These are phyloP conservation scores for Cheilosia soror DNA, from an alignment of 2,888 invertebrate species.

Conservation along the genomic window DNA sequence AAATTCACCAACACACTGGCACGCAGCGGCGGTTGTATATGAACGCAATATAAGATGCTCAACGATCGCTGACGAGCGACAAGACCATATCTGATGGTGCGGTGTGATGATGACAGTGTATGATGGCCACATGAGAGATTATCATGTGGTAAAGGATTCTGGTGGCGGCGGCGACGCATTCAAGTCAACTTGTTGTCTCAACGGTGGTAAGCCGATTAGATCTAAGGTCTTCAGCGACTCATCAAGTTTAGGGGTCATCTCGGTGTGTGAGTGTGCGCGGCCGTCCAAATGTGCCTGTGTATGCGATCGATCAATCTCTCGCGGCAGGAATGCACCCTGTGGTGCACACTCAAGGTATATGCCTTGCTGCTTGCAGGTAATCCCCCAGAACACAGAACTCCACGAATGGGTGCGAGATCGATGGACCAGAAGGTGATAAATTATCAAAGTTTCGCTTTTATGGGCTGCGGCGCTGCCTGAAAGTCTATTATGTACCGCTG, in stretches of 20 bases:
- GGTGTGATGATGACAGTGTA: conserved; percentile 34
- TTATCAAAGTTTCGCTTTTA: conserved; percentile 50
- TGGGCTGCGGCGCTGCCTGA: conserved; percentile 32
- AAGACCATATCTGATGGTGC: conserved; percentile 1
- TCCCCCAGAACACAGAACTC: conserved; percentile 33
- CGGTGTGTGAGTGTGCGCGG: not conserved
- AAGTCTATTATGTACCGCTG: conserved; percentile 24
- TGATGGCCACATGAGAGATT: conserved; percentile 32
- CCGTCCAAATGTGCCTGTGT: not conserved
- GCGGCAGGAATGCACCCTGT: conserved; percentile 39
- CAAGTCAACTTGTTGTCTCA: conserved; percentile 24
- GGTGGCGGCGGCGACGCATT: conserved; percentile 4
- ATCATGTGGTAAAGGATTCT: conserved; percentile 35
- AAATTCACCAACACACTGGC: conserved; percentile 53
- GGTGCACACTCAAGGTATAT: not conserved
- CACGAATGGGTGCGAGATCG: conserved; percentile 23
- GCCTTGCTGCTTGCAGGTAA: conserved; percentile 1
- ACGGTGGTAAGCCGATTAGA: conserved; percentile 54
- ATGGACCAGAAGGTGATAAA: conserved; percentile 40
- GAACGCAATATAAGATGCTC: conserved; percentile 57
- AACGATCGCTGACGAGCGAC: conserved; percentile 37
- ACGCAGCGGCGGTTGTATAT: conserved; percentile 11
- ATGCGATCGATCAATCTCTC: conserved; percentile 40
- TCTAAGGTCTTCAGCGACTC: conserved; percentile 56
- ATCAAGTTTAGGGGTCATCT: conserved; percentile 22